Conservation (phyloP, 2,113 vertebrate genomes). For the Apus apus region DNA sequence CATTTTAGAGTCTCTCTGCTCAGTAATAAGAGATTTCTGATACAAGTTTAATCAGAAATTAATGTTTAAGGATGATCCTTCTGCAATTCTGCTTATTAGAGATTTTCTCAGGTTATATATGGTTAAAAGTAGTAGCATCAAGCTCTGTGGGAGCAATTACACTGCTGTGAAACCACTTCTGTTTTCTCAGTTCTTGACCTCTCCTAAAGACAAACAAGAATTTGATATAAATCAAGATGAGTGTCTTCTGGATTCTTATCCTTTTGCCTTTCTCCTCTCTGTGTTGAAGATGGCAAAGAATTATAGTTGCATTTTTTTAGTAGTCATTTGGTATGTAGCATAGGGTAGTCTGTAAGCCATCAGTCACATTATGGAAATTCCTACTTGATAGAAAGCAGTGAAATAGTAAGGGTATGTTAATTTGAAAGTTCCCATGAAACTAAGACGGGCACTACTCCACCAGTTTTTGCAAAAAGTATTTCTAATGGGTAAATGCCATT, state of each 20-base stretch:
- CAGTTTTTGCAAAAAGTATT: neutral
- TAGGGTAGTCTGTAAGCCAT: neutral
- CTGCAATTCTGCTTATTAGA: neutral
- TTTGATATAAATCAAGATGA: constrained; percentile 65
- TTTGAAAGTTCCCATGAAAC: neutral
- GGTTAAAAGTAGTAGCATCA: neutral
- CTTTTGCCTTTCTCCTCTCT: constrained; percentile 67
- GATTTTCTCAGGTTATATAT: neutral
- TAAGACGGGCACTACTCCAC: neutral
- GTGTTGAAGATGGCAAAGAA: constrained; percentile 52
- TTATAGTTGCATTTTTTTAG: constrained; percentile 63
- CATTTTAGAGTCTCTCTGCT: neutral
- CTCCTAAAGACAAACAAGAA: constrained; percentile 65
- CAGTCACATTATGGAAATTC: neutral
- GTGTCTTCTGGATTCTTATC: constrained; percentile 18
- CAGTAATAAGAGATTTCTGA: neutral
- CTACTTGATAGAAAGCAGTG: constrained; percentile 60
- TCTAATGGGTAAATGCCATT: neutral
- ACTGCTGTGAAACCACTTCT: neutral
- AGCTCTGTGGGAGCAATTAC: constrained; percentile 1
- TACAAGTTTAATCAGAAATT: constrained; percentile 18
- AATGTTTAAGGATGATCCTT: neutral
- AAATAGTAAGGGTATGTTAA: constrained; percentile 56
- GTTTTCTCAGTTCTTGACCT: constrained; percentile 73
- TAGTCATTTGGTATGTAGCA: constrained; percentile 49